These are phyloP conservation scores for Auanema sp. DNA, from an alignment of 2,888 invertebrate genomes.

Conservation along the genomic window DNA sequence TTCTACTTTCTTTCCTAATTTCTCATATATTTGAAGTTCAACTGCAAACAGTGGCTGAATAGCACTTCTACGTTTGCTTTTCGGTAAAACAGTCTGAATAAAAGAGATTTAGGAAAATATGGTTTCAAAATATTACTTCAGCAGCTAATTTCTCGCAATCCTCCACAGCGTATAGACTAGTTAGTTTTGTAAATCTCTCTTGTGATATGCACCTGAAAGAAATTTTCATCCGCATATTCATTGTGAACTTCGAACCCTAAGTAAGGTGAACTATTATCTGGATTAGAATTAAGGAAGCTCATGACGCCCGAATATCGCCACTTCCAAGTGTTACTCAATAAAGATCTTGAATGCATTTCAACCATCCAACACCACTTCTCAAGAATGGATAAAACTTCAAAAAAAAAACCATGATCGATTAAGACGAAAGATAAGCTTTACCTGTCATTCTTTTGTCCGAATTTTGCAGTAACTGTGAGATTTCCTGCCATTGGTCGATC, in stretches of 20 bases:
- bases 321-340: slow-evolving; percentile 6
- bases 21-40: too few species aligned
- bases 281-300: slow-evolving; percentile 20
- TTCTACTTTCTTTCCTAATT: too few species aligned
- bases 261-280: slow-evolving; percentile 20
- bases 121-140: too few species aligned
- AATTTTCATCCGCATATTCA: too few species aligned
- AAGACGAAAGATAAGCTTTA: background rate
- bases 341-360: slow-evolving; percentile 26
- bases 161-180: slow-evolving; percentile 11
- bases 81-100: too few species aligned
- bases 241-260: too few species aligned
- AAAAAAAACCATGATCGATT: slow-evolving; percentile 87
- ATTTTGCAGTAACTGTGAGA: slow-evolving; percentile 8
- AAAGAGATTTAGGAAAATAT: too few species aligned
- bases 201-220: slow-evolving; percentile 25
- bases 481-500: background rate
- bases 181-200: slow-evolving; percentile 17
- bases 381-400: slow-evolving; percentile 37
- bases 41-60: too few species aligned
- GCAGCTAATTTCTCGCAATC: too few species aligned
- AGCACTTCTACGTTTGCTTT: too few species aligned
- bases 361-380: slow-evolving; percentile 44
- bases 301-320: slow-evolving; percentile 33
- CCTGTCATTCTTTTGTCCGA: slow-evolving; percentile 16